Evolutionary conservation across 2,888 invertebrate species (phyloP).

Genomic region (Cephus nigrinus): DNA sequence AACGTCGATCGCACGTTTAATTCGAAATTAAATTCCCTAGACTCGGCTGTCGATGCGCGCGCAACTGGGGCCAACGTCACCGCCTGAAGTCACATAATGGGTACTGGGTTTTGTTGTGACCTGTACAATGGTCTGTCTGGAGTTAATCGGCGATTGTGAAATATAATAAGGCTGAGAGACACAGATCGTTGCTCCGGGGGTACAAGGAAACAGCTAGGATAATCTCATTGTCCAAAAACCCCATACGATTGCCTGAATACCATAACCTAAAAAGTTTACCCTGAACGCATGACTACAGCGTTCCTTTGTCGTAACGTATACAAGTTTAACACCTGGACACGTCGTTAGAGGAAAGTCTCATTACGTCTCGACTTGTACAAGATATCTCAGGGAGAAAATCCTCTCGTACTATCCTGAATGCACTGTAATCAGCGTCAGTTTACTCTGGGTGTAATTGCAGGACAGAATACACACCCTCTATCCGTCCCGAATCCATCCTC

Average conservation of each 20-base stretch:
- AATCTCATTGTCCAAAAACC: background rate
- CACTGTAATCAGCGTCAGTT: conserved; percentile 22
- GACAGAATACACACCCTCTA: background rate
- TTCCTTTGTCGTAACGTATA: background rate
- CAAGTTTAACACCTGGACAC: background rate
- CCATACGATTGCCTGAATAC: background rate
- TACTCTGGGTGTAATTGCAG: conserved; percentile 24
- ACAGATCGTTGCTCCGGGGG: background rate
- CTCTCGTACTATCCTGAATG: conserved; percentile 14
- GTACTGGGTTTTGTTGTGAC: background rate
- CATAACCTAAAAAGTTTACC: background rate
- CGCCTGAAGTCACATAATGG: background rate
- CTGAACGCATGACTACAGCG: background rate
- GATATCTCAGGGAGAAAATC: background rate
- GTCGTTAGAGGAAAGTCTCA: background rate
- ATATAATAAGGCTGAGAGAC: background rate
- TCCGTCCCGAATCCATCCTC: background rate
- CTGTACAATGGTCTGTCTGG: background rate
- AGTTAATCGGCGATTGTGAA: background rate
- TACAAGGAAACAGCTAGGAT: conserved; percentile 16
- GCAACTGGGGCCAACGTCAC: background rate
- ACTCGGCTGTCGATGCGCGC: background rate
- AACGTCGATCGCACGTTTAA: background rate
- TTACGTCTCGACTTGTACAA: background rate
- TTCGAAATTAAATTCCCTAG: background rate